Conservation (phyloP, 2,888 invertebrate species). For the Callyntrura sp. region DNA sequence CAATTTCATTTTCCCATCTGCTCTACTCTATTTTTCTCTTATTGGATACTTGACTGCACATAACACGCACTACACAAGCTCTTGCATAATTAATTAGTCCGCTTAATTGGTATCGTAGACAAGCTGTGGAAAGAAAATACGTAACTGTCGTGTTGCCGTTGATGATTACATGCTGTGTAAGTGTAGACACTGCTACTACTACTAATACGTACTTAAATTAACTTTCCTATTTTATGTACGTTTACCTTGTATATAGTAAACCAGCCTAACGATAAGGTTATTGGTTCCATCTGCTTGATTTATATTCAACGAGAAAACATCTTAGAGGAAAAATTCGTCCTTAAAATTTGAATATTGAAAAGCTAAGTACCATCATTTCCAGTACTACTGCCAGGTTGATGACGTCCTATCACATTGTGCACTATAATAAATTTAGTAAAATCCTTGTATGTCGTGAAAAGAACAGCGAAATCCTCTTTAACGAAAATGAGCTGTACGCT, state of each 20-base stretch:
- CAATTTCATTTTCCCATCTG: constrained; percentile 76
- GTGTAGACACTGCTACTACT: too few relatives aligned
- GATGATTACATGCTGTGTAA: neutral
- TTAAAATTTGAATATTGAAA: constrained; percentile 43
- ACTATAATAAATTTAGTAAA: neutral
- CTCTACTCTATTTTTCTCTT: constrained; percentile 51
- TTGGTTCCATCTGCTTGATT: neutral
- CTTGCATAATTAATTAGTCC: constrained; percentile 81
- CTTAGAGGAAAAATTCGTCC: neutral
- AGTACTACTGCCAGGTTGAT: too few relatives aligned
- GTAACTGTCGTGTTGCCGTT: neutral
- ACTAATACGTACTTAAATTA: neutral
- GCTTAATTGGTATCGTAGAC: constrained; percentile 78
- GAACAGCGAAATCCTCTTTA: constrained; percentile 39
- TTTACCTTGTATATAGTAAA: too few relatives aligned
- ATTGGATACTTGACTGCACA: constrained; percentile 9
- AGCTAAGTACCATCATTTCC: constrained; percentile 15
- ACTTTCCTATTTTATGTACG: too few relatives aligned
- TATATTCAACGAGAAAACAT: neutral
- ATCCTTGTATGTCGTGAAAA: neutral
- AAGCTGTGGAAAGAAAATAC: neutral
- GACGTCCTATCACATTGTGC: neutral
- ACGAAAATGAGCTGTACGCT: neutral
- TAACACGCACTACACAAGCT: neutral
- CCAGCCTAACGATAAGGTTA: constrained; percentile 32